Conservation (phyloP, 2,888 invertebrate species). For the Dascillus cervinus region DNA sequence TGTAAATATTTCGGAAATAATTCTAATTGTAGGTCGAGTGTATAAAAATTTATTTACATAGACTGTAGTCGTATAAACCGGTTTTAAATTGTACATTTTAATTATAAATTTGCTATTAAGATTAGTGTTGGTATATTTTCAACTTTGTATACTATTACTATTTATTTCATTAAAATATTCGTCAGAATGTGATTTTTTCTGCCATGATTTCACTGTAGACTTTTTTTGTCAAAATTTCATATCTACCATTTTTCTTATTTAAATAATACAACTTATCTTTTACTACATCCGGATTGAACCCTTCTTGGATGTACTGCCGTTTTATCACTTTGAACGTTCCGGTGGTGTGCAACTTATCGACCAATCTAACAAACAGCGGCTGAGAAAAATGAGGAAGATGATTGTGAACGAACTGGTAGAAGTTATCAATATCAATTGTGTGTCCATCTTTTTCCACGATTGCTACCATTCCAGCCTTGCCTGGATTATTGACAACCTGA, state of each 20-base stretch:
- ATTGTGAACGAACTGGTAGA: slow-evolving; percentile 56
- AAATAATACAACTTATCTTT: slow-evolving; percentile 60
- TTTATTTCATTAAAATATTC: too few relatives aligned
- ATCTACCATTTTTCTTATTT: slow-evolving; percentile 1
- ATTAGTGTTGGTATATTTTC: too few relatives aligned
- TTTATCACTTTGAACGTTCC: slow-evolving; percentile 86
- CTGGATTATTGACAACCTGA: slow-evolving; percentile 65
- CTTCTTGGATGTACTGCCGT: slow-evolving; percentile 69
- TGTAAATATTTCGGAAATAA: too few relatives aligned
- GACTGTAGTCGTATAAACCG: too few relatives aligned
- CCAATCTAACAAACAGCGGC: slow-evolving; percentile 73
- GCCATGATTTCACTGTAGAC: slow-evolving; percentile 4
- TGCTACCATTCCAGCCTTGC: slow-evolving; percentile 87
- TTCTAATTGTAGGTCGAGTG: too few relatives aligned
- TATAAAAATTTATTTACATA: too few relatives aligned
- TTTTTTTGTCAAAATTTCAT: slow-evolving; percentile 2
- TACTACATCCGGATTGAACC: slow-evolving; percentile 62
- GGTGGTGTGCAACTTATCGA: slow-evolving; percentile 65
- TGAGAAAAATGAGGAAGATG: slow-evolving; percentile 72
- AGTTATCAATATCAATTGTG: slow-evolving; percentile 47
- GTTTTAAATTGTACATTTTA: too few relatives aligned
- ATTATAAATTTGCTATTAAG: too few relatives aligned
- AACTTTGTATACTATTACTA: too few relatives aligned
- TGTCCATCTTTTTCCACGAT: slow-evolving; percentile 63
- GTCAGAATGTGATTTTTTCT: slow-evolving; percentile 2